Percentiles rank a stretch among this genome's conserved stretches.
Evolutionary conservation across 53 echinoderm and acorn worm species (phyloP).

Genomic region (Echinometra lucunter): DNA sequence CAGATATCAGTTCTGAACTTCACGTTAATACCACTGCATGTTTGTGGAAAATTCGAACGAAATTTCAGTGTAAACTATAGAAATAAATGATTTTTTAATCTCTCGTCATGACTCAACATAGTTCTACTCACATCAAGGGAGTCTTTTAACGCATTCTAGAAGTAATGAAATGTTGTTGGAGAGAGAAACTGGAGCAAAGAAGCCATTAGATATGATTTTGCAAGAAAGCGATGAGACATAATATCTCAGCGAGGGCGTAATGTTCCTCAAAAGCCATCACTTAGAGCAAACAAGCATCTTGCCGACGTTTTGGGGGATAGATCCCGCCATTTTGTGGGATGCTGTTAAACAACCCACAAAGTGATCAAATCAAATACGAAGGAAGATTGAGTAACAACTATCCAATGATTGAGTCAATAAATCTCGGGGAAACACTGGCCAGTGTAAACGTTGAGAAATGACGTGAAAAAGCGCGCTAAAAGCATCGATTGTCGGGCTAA

Average conservation of each 20-base stretch:
- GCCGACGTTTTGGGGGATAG: neutral
- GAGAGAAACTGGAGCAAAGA: neutral
- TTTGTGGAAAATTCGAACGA: no score
- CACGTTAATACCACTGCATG: no score
- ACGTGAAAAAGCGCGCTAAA: constrained; percentile 57
- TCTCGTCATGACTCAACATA: no score
- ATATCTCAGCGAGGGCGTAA: neutral
- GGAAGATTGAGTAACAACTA: constrained; percentile 52
- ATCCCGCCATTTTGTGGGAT: neutral
- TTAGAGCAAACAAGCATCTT: constrained; percentile 27
- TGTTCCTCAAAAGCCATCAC: constrained; percentile 16
- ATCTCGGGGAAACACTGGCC: constrained; percentile 24
- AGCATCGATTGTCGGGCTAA: constrained; percentile 39
- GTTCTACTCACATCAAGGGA: neutral
- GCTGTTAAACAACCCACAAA: neutral
- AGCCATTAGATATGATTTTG: neutral
- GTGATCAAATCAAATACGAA: constrained; percentile 41
- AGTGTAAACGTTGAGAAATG: constrained; percentile 42
- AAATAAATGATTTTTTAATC: no score
- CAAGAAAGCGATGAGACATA: neutral
- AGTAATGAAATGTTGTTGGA: neutral
- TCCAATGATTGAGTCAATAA: constrained; percentile 60
- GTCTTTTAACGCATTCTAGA: neutral
- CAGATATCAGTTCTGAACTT: no score
- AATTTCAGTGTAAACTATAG: no score